Evolutionary conservation across 2,113 vertebrate species (phyloP).

Genomic region (Epinephelus lanceolatus): DNA sequence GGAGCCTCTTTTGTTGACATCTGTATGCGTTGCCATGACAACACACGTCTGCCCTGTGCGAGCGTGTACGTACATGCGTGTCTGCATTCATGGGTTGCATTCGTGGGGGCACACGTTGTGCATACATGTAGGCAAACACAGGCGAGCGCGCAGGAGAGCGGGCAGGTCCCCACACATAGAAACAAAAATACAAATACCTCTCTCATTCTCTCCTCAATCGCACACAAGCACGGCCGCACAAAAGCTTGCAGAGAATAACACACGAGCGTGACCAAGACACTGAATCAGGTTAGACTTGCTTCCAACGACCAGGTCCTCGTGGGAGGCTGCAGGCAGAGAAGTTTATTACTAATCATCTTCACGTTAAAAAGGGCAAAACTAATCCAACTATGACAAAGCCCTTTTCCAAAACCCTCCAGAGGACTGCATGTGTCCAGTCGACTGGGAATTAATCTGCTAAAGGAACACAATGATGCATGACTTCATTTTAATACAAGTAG

Average conservation of each 20-base stretch:
- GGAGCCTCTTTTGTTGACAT: conserved; percentile 73
- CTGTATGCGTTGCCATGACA: conserved; percentile 69
- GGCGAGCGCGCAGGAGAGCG: background rate
- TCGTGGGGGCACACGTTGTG: conserved; percentile 13
- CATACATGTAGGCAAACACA: conserved; percentile 34
- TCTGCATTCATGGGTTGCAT: conserved; percentile 34
- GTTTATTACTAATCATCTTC: conserved; percentile 60
- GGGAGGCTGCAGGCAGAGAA: conserved; percentile 52
- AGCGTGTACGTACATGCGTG: conserved; percentile 26
- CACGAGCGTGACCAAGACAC: conserved; percentile 35
- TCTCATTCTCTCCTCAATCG: conserved; percentile 38
- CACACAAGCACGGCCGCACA: conserved; percentile 38
- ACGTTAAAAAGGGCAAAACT: conserved; percentile 47
- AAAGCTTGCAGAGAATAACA: conserved; percentile 49
- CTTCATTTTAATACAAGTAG: conserved; percentile 58
- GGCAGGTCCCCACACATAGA: conserved; percentile 47
- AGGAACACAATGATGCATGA: conserved; percentile 48
- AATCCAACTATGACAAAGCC: conserved; percentile 64
- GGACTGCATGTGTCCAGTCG: conserved; percentile 37
- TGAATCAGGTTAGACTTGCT: conserved; percentile 58
- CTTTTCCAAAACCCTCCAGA: conserved; percentile 54
- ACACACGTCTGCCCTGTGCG: conserved; percentile 33
- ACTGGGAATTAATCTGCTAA: conserved; percentile 57
- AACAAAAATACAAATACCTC: conserved; percentile 35
- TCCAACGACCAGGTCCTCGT: conserved; percentile 47